Base-by-base conservation (phyloP, 1,140 invertebrate genomes). In the Sitobion miscanthi region DNA sequence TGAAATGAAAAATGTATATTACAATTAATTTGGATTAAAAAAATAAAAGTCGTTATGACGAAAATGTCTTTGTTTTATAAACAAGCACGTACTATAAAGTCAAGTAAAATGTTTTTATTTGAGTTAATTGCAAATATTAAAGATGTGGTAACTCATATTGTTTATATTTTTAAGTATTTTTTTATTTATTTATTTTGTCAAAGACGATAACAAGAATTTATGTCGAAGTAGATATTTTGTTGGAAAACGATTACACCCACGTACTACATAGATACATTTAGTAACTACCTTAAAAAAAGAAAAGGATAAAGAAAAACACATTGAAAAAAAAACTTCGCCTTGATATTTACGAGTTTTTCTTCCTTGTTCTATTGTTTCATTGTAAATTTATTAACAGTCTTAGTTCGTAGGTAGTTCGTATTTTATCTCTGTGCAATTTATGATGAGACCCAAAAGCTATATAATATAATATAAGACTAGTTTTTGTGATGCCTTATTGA, bases 311-410 rank as follows among this genome's bases (percentile, higher is more conserved):
- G 45, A 49, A 87, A 30, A 42, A 42, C 42, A 42, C 42, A 4
- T 3, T 42, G 42, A 42, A 42, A n/a, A 47, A 47, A 17, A 47
- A 25, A 42, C 35, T 21, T 52, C 1, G 25, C 17, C 7, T 83
- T 77, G 3, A 11, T 69, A 77, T 77, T 77, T 77, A 77, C 1
- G n/a, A 77, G 62, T 77, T 77, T n/a, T 77, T 69, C 4, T 77
- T n/a, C n/a, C 5, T 42, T 45, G 83, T 85, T 85, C 8, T 87
- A 87, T 87, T 87, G 3, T 87, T 87, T 87, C 25, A 14, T 87
- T 87, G 85, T 87, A 49, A 87, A 49, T 87, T 47, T 87, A 87
- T 87, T 47, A 87, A 49, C 85, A 49, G 2, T 30, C 85, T 49
- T 49, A 14, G 2, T 1, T 49, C 14, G 38, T 35, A 35, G 30